Evolutionary conservation across 2,888 invertebrate genomes (phyloP).

Genomic region (Drosophila peninsularis): DNA sequence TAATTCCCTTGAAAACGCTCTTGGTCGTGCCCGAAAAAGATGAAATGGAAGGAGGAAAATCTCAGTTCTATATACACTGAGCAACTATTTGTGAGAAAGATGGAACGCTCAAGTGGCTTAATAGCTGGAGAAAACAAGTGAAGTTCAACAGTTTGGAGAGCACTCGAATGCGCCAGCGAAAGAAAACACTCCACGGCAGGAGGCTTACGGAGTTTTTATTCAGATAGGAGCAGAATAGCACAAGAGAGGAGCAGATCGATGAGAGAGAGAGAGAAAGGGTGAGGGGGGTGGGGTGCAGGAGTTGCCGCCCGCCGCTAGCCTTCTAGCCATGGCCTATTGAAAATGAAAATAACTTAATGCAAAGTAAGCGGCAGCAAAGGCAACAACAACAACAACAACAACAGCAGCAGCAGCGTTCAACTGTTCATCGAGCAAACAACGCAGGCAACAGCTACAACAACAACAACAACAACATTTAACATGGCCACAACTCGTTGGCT

Average conservation of each 20-base stretch:
- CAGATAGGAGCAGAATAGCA: slow-evolving; percentile 2
- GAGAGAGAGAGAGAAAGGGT: not conserved
- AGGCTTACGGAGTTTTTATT: slow-evolving; percentile 26
- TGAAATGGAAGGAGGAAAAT: too few relatives aligned
- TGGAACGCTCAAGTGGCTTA: slow-evolving; percentile 72
- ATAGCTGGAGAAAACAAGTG: slow-evolving; percentile 81
- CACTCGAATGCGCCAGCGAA: slow-evolving; percentile 70
- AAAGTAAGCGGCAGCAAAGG: slow-evolving; percentile 68
- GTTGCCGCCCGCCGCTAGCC: slow-evolving; percentile 30
- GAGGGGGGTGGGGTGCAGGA: not conserved
- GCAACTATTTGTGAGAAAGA: slow-evolving; percentile 32
- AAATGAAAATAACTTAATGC: slow-evolving; percentile 80
- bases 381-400: slow-evolving; percentile 41
- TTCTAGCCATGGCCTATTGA: slow-evolving; percentile 73
- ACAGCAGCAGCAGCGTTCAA: slow-evolving; percentile 53
- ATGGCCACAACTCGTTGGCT: slow-evolving; percentile 78
- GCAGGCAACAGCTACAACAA: slow-evolving; percentile 36
- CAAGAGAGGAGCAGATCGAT: not conserved
- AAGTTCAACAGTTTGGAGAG: slow-evolving; percentile 80
- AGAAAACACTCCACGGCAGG: slow-evolving; percentile 70
- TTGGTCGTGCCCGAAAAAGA: slow-evolving; percentile 56
- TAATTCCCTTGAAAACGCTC: slow-evolving; percentile 71
- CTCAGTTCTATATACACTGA: slow-evolving; percentile 15
- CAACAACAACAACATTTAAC: slow-evolving; percentile 55
- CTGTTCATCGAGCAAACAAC: slow-evolving; percentile 76